phyloP scores from a whole-genome alignment of 2,113 vertebrate genomes.

The Macquaria ambigua region DNA sequence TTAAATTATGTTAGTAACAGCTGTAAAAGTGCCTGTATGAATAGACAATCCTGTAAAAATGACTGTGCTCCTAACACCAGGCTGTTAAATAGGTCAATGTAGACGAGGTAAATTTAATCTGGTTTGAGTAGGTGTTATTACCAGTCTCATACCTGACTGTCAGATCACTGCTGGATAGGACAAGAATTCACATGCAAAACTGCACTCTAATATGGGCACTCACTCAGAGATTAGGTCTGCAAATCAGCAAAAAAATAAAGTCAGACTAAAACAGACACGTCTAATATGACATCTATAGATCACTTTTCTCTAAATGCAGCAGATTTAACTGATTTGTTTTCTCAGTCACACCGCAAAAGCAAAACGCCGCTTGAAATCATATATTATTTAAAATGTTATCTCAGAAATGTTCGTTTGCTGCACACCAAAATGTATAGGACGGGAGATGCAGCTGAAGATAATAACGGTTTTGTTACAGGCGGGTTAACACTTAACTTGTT shows the following conservation, averaged over 20 bases:
- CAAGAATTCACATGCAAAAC: slow-evolving; percentile 18
- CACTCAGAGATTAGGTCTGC: slow-evolving; percentile 2
- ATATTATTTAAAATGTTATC: not conserved
- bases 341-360: not conserved
- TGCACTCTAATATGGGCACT: not conserved
- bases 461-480: slow-evolving; percentile 10
- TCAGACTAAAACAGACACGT: not conserved
- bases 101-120: slow-evolving; percentile 50
- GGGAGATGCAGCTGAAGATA: not conserved
- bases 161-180: slow-evolving; percentile 32
- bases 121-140: slow-evolving; percentile 30
- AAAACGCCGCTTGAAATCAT: not conserved
- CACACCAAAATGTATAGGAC: not conserved
- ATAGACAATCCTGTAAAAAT: not conserved
- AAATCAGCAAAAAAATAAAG: slow-evolving; percentile 9
- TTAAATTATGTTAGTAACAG: slow-evolving; percentile 19
- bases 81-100: not conserved
- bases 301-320: not conserved
- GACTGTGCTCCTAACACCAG: not conserved
- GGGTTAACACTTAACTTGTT: not conserved
- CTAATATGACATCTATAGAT: not conserved
- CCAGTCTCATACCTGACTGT: slow-evolving; percentile 43
- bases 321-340: not conserved
- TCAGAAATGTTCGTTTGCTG: not conserved
- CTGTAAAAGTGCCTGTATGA: not conserved